A percentile compares a stretch with the other conserved stretches of the same genome.
Evolutionary conservation across 2,797 vertebrate genomes (phyloP).

Genomic region (Syngnathus rostellatus): DNA sequence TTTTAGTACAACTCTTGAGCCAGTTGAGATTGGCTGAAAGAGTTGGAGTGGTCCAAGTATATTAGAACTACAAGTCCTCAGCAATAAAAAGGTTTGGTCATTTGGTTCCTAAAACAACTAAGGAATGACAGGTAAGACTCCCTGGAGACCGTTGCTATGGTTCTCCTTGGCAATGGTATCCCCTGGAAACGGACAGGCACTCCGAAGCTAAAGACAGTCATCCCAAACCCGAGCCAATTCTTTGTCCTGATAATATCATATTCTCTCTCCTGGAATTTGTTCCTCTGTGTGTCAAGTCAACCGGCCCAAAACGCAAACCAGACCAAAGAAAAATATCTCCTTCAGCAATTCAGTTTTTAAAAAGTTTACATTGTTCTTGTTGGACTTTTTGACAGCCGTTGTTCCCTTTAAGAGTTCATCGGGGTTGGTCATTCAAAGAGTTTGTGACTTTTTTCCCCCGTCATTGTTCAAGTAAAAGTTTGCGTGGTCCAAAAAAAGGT

Average conservation of each 20-base stretch:
- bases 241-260: slow-evolving; percentile 73
- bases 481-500: slow-evolving; percentile 61
- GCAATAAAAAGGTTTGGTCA: slow-evolving; percentile 99
- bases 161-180: slow-evolving; percentile 78
- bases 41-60: slow-evolving; percentile 88
- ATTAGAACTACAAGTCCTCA: slow-evolving; percentile 92
- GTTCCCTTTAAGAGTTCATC: slow-evolving; percentile 52
- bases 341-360: slow-evolving; percentile 53
- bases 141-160: slow-evolving; percentile 81
- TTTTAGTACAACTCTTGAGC: slow-evolving; percentile 85
- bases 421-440: slow-evolving; percentile 51
- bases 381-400: slow-evolving; percentile 52
- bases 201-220: slow-evolving; percentile 81
- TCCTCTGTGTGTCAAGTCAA: slow-evolving; percentile 58
- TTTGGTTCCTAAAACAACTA: slow-evolving; percentile 99
- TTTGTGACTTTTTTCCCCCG: slow-evolving; percentile 30
- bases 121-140: slow-evolving; percentile 99
- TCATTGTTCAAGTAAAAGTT: slow-evolving; percentile 54
- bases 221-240: slow-evolving; percentile 72
- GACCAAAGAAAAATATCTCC: slow-evolving; percentile 49
- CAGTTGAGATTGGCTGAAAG: slow-evolving; percentile 80
- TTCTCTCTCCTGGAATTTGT: slow-evolving; percentile 67
- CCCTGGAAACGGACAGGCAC: slow-evolving; percentile 90
- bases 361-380: slow-evolving; percentile 57
- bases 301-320: slow-evolving; percentile 46